Evolutionary conservation across 1,140 invertebrate species (phyloP), one percentile per base, ranked within the genome.

Genomic region (Heliconius hewitsoni): DNA sequence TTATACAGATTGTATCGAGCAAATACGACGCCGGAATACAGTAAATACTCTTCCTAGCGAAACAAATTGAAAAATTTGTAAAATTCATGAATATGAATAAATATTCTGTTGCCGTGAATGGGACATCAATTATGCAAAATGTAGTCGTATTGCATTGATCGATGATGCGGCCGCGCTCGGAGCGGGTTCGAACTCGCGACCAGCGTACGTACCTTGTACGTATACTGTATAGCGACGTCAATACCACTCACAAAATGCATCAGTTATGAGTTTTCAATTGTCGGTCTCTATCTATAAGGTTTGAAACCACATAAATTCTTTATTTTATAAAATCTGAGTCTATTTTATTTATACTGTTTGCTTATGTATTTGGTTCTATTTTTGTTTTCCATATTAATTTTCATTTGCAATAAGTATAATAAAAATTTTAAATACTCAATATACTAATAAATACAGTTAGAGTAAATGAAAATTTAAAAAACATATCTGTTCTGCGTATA

Each of bases 21-120:
- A 90, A 91, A 92, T 90, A 87, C 87, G 86, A 86, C 84, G 78
- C 82, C 79, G 83, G 88, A 86, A 88, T 88, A 89, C 88, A 88
- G 90, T 92, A 92, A 92, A 94, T 90, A 92, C 86, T 89, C 86
- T 90, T 89, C 85, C 88, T 89, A 86, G 84, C 84, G 84, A 87
- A 85, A 89, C 89, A 92, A 94, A 93, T 93, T 93, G 90, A 94
- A 93, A 93, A 91, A 90, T 89, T 92, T 93, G 90, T 91, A 89
- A 93, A 93, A 93, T 92, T 93, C 92, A 94, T 93, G 92, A 93
- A 93, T 94, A 93, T 93, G 90, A 93, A 94, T 92, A 93, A 91
- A 90, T 89, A 88, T 90, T 90, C 87, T 84, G 88, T 88, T 82
- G 84, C 85, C 84, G 88, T 91, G 90, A 92, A 94, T 92, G 89